phyloP scores from a whole-genome alignment of 2,113 vertebrate genomes.

The Pterocles burchelli region DNA sequence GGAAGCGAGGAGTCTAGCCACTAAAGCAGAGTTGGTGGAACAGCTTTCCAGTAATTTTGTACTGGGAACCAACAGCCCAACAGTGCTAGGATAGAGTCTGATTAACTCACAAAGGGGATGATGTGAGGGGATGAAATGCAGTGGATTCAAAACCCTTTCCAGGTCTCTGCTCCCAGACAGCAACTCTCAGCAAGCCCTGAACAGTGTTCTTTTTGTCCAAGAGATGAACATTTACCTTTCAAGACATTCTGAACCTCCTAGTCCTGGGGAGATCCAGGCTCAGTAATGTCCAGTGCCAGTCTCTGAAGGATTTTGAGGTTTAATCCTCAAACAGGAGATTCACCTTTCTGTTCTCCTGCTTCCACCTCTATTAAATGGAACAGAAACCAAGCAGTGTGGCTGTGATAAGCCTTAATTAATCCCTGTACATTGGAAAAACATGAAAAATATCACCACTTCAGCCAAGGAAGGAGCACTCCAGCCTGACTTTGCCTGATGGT shows the following conservation, averaged over 20 bases:
- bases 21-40: not conserved
- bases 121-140: not conserved
- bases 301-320: not conserved
- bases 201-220: not conserved
- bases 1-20: not conserved
- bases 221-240: not conserved
- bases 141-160: not conserved
- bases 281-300: not conserved
- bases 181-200: not conserved
- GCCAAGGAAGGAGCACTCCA: not conserved
- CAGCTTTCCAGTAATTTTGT: not conserved
- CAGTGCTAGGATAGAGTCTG: not conserved
- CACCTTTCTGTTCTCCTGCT: not conserved
- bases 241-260: not conserved
- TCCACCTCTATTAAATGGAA: not conserved
- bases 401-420: slow-evolving; percentile 35
- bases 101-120: not conserved
- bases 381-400: not conserved
- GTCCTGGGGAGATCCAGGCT: not conserved
- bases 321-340: not conserved
- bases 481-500: not conserved
- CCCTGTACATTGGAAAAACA: not conserved
- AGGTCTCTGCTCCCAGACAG: not conserved
- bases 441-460: not conserved
- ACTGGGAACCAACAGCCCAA: not conserved